These are phyloP conservation scores for Tyto alba DNA, from an alignment of 2,113 vertebrate genomes.

Conservation along the genomic window DNA sequence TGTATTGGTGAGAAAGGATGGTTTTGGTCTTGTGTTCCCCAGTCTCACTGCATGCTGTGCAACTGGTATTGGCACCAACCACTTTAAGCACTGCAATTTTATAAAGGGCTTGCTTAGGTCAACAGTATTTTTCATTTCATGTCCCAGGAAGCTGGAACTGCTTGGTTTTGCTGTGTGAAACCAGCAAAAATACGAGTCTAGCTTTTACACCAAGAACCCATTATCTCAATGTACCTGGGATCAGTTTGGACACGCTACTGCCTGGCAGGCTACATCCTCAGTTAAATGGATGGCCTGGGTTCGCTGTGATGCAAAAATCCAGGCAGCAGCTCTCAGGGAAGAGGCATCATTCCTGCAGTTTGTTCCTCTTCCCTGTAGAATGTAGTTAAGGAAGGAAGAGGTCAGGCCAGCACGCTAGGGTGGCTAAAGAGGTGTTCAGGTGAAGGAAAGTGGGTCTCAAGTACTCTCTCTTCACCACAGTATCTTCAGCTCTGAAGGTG, in stretches of 20 bases:
- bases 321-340: not conserved
- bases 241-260: not conserved
- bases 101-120: not conserved
- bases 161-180: not conserved
- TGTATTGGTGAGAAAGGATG: not conserved
- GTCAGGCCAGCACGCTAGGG: too few species aligned
- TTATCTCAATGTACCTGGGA: not conserved
- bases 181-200: not conserved
- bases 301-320: not conserved
- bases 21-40: not conserved
- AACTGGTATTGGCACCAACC: not conserved
- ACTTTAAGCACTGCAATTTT: not conserved
- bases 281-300: not conserved
- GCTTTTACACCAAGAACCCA: not conserved
- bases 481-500: not conserved
- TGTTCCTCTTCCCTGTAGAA: not conserved
- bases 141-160: not conserved
- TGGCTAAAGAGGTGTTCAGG: not conserved
- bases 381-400: not conserved
- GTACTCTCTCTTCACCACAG: not conserved
- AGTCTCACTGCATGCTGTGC: not conserved
- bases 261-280: not conserved
- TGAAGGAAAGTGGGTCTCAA: not conserved
- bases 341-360: not conserved
- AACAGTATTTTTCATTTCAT: not conserved